These are phyloP conservation scores for Capromys pilorides DNA, from an alignment of 2,797 vertebrate genomes.

Conservation along the genomic window DNA sequence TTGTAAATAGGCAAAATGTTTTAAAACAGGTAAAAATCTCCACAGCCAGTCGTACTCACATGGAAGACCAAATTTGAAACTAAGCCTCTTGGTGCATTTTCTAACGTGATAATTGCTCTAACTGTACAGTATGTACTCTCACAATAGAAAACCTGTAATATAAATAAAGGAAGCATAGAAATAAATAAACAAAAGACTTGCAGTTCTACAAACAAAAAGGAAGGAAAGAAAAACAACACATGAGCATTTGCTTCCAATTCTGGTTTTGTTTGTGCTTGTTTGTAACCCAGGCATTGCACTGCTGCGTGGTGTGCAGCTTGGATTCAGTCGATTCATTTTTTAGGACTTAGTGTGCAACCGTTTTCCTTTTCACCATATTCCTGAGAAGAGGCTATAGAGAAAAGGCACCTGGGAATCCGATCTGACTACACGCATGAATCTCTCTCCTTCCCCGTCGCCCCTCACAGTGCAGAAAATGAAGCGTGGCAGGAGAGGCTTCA, in stretches of 20 bases:
- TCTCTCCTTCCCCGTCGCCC: neutral
- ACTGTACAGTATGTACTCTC: neutral
- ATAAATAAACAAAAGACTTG: neutral
- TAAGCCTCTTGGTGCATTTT: conserved; percentile 9
- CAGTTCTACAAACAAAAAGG: neutral
- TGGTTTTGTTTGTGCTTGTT: neutral
- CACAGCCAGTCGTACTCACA: neutral
- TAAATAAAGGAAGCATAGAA: neutral
- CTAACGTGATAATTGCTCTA: neutral
- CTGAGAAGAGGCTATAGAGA: neutral
- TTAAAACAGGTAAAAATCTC: conserved; percentile 7
- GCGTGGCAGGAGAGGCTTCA: neutral
- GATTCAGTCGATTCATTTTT: neutral
- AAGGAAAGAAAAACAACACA: neutral
- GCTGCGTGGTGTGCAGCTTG: neutral
- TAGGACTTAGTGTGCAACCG: neutral
- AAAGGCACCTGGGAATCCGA: neutral
- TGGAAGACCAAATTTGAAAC: conserved; percentile 29
- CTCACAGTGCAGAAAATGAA: neutral
- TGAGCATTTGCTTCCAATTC: neutral
- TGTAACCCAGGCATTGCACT: neutral
- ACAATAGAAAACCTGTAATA: conserved; percentile 31
- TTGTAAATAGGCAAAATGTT: neutral
- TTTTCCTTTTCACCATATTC: neutral
- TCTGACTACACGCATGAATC: neutral